A percentile compares a stretch with the other conserved stretches of the same genome.
phyloP scores from a whole-genome alignment of 1,140 invertebrate species.

The Stenopsyche tienmushanensis region DNA sequence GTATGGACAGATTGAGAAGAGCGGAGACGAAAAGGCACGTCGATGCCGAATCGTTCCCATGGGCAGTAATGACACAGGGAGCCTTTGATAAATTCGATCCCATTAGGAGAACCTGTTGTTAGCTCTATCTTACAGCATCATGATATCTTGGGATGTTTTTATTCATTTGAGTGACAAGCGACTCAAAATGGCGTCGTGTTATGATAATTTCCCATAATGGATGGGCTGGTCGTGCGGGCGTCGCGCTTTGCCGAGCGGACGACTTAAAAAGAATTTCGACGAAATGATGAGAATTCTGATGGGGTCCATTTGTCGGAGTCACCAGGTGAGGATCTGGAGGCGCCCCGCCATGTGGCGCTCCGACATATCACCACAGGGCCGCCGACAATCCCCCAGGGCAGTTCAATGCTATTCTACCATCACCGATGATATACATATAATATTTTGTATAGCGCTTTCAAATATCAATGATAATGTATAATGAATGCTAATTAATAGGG shows the following conservation, averaged over 20 bases:
- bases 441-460: no score
- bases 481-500: no score
- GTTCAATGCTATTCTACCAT: no score
- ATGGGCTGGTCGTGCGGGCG: conserved; percentile 14
- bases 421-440: no score
- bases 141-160: conserved; percentile 33
- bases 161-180: conserved; percentile 33
- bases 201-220: conserved; percentile 32
- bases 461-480: no score
- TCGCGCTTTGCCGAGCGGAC: neutral
- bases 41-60: conserved; percentile 33
- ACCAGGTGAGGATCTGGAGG: conserved; percentile 20
- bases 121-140: conserved; percentile 39
- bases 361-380: conserved; percentile 9
- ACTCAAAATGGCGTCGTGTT: conserved; percentile 26
- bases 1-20: no score
- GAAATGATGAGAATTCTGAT: conserved; percentile 37
- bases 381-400: neutral
- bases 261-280: conserved; percentile 19
- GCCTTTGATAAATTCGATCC: conserved; percentile 36
- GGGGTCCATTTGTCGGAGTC: conserved; percentile 27
- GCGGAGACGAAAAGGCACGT: no score
- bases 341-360: conserved; percentile 15
- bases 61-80: conserved; percentile 36
- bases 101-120: conserved; percentile 41